A percentile compares a stretch with the other conserved stretches of the same genome.
Evolutionary conservation across 2,113 vertebrate genomes (phyloP).

Genomic region (Melanerpes formicivorus): DNA sequence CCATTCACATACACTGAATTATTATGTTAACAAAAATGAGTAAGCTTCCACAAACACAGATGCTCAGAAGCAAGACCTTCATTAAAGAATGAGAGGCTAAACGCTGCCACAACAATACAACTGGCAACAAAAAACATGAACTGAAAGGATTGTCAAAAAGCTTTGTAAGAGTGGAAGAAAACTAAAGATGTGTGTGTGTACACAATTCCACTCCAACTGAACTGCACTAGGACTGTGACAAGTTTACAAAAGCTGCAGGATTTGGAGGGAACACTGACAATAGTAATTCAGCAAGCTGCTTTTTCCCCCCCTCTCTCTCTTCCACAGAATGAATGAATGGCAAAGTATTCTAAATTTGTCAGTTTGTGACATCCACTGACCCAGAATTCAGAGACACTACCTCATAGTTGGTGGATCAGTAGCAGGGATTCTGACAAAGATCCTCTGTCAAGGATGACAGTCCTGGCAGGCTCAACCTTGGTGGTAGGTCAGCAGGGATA

Average conservation of each 20-base stretch:
- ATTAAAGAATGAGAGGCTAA: not conserved
- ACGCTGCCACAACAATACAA: not conserved
- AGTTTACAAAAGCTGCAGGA: conserved; percentile 45
- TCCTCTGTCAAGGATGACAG: conserved; percentile 67
- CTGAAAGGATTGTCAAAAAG: not conserved
- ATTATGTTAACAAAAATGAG: not conserved
- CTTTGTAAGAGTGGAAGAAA: not conserved
- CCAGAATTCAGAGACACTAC: conserved; percentile 73
- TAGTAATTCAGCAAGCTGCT: not conserved
- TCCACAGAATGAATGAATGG: conserved; percentile 48
- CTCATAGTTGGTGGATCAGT: conserved; percentile 62
- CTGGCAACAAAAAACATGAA: not conserved
- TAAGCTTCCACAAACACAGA: not conserved
- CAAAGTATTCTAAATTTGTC: conserved; percentile 68
- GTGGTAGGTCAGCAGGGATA: conserved; percentile 53
- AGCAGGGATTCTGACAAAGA: conserved; percentile 62
- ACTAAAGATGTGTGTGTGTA: not conserved
- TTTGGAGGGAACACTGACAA: conserved; percentile 52
- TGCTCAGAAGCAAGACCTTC: not conserved
- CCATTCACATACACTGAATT: not conserved
- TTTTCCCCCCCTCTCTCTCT: not conserved
- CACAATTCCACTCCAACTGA: not conserved
- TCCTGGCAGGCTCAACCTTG: conserved; percentile 51
- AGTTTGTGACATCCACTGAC: conserved; percentile 67
- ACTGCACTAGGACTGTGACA: conserved; percentile 3